Evolutionary conservation across 2,888 invertebrate species (phyloP).

Genomic region (Cenopis cana): DNA sequence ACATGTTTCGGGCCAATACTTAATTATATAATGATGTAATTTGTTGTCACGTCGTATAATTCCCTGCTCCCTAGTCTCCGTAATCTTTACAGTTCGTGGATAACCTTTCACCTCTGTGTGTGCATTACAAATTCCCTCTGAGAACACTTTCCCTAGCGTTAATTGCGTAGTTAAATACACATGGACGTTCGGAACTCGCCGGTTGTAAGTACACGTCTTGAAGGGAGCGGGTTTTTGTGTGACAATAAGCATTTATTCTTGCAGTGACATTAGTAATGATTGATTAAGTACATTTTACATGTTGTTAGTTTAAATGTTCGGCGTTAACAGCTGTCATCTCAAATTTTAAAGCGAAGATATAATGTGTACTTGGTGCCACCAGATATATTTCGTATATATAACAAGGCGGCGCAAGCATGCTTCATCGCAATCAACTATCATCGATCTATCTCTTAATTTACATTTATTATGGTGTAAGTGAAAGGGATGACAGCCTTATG

Average conservation of each 20-base stretch:
- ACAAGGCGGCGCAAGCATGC: not conserved
- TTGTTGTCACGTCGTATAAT: not conserved
- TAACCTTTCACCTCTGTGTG: slow-evolving; percentile 43
- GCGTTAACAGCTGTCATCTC: not conserved
- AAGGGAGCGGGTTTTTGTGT: not conserved
- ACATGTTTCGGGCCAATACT: too few relatives aligned
- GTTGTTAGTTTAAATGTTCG: too few relatives aligned
- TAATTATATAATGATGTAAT: too few relatives aligned
- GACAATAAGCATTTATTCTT: not conserved
- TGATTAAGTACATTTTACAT: too few relatives aligned
- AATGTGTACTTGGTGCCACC: not conserved
- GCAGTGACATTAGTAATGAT: not conserved
- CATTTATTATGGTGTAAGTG: not conserved
- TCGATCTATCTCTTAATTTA: not conserved
- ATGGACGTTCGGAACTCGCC: slow-evolving; percentile 41
- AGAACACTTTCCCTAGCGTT: slow-evolving; percentile 67
- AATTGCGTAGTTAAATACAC: slow-evolving; percentile 60
- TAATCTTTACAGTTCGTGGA: slow-evolving; percentile 1
- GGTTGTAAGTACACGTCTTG: slow-evolving; percentile 21
- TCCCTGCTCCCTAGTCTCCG: not conserved
- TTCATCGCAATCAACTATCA: not conserved
- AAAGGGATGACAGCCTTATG: not conserved
- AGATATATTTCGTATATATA: not conserved
- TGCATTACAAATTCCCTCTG: slow-evolving; percentile 58
- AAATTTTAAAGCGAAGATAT: not conserved